A percentile compares a stretch with the other conserved stretches of the same genome.
These are phyloP conservation scores for Nomada flava DNA, from an alignment of 2,888 invertebrate species.

Conservation along the genomic window DNA sequence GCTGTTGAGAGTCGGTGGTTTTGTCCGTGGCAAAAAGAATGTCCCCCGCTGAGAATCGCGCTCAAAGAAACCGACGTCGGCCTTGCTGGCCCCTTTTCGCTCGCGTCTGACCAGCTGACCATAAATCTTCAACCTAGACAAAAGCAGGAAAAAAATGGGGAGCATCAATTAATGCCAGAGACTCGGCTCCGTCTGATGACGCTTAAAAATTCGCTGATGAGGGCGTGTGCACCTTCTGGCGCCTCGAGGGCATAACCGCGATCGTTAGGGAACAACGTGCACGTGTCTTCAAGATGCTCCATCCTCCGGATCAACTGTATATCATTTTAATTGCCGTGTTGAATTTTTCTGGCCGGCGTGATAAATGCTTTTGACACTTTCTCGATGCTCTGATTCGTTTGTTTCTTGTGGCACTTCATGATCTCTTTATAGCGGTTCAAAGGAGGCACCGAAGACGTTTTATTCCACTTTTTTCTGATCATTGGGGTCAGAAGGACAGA, in stretches of 20 bases:
- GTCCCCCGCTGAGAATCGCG: constrained; percentile 75
- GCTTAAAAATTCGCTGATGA: constrained; percentile 69
- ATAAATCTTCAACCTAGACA: constrained; percentile 81
- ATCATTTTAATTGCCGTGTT: constrained; percentile 52
- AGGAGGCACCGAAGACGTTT: not conserved
- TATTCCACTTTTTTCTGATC: not conserved
- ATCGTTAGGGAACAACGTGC: constrained; percentile 59
- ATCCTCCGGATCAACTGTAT: constrained; percentile 33
- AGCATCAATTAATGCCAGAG: constrained; percentile 77
- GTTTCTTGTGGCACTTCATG: no score
- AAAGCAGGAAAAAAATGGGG: constrained; percentile 77
- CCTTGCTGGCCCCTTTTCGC: constrained; percentile 44
- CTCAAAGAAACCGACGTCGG: constrained; percentile 76
- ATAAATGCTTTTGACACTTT: constrained; percentile 34
- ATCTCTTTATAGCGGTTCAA: not conserved
- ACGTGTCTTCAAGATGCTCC: constrained; percentile 68
- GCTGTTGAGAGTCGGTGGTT: constrained; percentile 55
- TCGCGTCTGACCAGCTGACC: constrained; percentile 66
- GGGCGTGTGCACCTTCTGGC: constrained; percentile 47
- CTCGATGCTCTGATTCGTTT: not conserved
- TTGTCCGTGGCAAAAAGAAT: constrained; percentile 66
- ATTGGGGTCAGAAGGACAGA: no score
- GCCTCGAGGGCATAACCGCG: constrained; percentile 42
- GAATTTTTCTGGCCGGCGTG: not conserved
- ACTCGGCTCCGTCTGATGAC: constrained; percentile 61